Evolutionary conservation across 2,113 vertebrate genomes (phyloP), one percentile per base, ranked within the genome.

Genomic region (Australoheros scitulus): DNA sequence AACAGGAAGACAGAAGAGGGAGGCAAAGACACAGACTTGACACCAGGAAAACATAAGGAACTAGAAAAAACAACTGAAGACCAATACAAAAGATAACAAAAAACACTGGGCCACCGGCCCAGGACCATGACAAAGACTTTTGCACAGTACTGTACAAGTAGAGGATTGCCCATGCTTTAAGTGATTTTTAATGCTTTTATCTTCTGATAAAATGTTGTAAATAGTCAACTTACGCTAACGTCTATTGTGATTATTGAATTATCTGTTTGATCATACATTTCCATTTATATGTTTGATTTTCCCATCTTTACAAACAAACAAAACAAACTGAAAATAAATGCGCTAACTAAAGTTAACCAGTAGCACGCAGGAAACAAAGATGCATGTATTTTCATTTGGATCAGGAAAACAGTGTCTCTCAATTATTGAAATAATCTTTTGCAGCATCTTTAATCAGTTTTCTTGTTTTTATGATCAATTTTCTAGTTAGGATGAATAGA

Each of bases 341-440:
- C 8, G 3, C 13, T 13, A 43, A 13, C 41, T 13, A 43, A 41
- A 11, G 38, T 11, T 43, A 9, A 43, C 13, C 41, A 43, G 9
- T 43, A 43, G 41, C 9, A 38, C 9, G 7, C 38, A 65, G 3
- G 0, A 0, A 9, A 24, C 2, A 17, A 43, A 10, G 0, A 65
- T 65, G 7, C 2, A 41, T 13, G 47, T 68, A 50, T 29, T 68
- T 50, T 26, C 9, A 18, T 47, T 47, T 68, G 10, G n/a, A 15
- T 68, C 11, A 47, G 38, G 11, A 17, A 50, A 68, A 47, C 9
- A 68, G 22, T 47, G 15, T 26, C 22, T 68, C 41, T 11, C 14
- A 11, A 4, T 47, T 11, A 50, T 5, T 18, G 3, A 18, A 70
- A 50, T 50, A 18, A 18, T 29, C 47, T 11, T 11, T 14, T 47